Percentiles rank a stretch among this genome's conserved stretches.
phyloP scores from a whole-genome alignment of 2,113 vertebrate species.

The Hippoglossus stenolepis region DNA sequence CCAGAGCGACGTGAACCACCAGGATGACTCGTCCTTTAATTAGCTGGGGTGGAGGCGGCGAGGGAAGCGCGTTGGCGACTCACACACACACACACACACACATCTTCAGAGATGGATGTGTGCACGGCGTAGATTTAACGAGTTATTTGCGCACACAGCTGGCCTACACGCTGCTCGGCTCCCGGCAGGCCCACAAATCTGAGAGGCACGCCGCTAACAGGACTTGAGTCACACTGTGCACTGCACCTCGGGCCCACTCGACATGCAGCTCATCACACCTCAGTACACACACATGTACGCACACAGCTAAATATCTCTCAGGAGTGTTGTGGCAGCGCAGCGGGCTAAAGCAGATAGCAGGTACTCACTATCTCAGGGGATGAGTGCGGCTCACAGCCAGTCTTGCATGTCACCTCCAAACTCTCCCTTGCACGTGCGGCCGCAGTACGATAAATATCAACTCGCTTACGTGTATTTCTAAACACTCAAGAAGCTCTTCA shows the following conservation, averaged over 20 bases:
- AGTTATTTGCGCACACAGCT: constrained; percentile 40
- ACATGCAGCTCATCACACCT: constrained; percentile 48
- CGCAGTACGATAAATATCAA: background rate
- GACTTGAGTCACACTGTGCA: constrained; percentile 52
- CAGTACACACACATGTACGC: constrained; percentile 22
- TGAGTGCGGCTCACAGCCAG: constrained; percentile 34
- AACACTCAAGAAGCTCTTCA: background rate
- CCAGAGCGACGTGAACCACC: background rate
- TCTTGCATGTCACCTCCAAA: constrained; percentile 34
- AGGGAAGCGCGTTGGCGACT: background rate
- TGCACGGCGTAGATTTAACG: background rate
- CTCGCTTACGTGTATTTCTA: too few relatives aligned
- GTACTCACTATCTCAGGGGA: constrained; percentile 43
- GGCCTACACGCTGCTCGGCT: constrained; percentile 24
- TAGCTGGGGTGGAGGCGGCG: constrained; percentile 10
- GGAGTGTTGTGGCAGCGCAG: constrained; percentile 30
- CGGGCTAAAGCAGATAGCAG: constrained; percentile 47
- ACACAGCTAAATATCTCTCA: constrained; percentile 18
- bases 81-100: background rate
- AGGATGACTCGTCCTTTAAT: constrained; percentile 15
- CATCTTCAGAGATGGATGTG: background rate
- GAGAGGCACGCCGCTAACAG: constrained; percentile 42
- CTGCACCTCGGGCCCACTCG: constrained; percentile 46
- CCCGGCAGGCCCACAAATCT: constrained; percentile 42
- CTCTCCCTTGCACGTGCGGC: background rate